Evolutionary conservation across 2,888 invertebrate genomes (phyloP), one percentile per base, ranked within the genome.

Genomic region (Sphecodes monilicornis): DNA sequence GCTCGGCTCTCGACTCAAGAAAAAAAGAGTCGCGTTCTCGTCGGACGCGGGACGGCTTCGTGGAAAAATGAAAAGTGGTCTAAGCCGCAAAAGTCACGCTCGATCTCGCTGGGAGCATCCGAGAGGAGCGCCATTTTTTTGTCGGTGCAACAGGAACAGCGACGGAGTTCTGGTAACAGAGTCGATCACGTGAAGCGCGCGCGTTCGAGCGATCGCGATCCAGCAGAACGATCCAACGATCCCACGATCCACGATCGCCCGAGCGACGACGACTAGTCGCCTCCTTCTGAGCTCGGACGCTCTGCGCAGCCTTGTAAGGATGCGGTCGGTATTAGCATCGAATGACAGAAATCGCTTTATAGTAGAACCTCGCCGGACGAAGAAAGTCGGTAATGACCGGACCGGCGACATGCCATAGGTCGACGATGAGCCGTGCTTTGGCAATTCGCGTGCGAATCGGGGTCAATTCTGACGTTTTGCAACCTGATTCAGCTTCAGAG

Each of bases 281-380:
- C 85, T 78, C 80, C 87, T 77, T 75, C 74, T 80, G 78, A 79
- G 73, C 75, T 71, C 71, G 81, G 68, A 80, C 79, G 81, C 32
- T 80, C 81, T 88, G 86, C 86, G 82, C 64, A 85, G 76, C 91
- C 91, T 89, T 91, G 89, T 91, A 91, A 88, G 91, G 91, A 90
- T 88, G 81, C 90, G 86, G 79, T 82, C 84, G 87, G 85, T 86
- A 93, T 91, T 91, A 92, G 91, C 92, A 92, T 92, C 90, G 89
- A 90, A 90, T 91, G 92, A 93, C 93, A 93, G 91, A 92, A 92
- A 93, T 92, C 92, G 92, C 91, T 92, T 91, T 93, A 91, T 91
- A 91, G 92, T 88, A 83, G 87, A 87, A 84, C 86, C 83, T 80
- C 68, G 78, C 60, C 74, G 84, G 89, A 90, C 86, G 89, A 91